Evolutionary conservation across 2,888 invertebrate genomes (phyloP), one percentile per base, ranked within the genome.

Genomic region (Podotricha telesiphe): DNA sequence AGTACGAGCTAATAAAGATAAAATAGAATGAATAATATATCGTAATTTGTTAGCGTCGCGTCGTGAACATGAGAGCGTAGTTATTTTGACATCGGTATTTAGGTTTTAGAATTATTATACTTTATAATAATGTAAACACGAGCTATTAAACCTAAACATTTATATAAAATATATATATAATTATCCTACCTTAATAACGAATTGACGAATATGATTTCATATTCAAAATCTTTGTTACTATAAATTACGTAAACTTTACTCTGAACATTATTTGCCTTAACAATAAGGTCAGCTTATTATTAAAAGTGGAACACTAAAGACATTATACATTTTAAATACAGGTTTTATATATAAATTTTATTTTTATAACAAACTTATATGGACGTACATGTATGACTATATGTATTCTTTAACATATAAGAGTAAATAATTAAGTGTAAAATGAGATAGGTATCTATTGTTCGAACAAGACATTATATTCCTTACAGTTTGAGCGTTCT

Each of bases 1-100:
- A 83, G 86, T 82, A 80, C 74, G 67, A 69, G 73, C 73, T 80
- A 79, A 81, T 80, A 80, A 81, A 79, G 77, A 80, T 76, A 69
- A 65, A 71, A 58, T 45, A 63, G 77, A 78, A 72, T 79, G 79
- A 84, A 81, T 79, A 80, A 79, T 79, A 17, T 77, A 77, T 81
- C 77, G n/a, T 83, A 83, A 82, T 82, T 79, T 79, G 78, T 78
- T 79, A 74, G 69, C 68, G 48, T 59, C 40, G 47, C 58, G 48
- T 59, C 40, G 47, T 62, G 64, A 61, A 53, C 59, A 62, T 45
- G 28, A 65, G 65, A 45, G 10, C 58, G 22, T 42, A 45, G 56
- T 51, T 22, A 61, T 42, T 62, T 61, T 15, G 19, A 20, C 40
- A 58, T 58, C 40, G 58, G 20, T 8, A 58, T 58, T 58, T 42